A percentile compares a stretch with the other conserved stretches of the same genome.
phyloP scores from a whole-genome alignment of 2,113 vertebrate species.

The Ochotona curzoniae region DNA sequence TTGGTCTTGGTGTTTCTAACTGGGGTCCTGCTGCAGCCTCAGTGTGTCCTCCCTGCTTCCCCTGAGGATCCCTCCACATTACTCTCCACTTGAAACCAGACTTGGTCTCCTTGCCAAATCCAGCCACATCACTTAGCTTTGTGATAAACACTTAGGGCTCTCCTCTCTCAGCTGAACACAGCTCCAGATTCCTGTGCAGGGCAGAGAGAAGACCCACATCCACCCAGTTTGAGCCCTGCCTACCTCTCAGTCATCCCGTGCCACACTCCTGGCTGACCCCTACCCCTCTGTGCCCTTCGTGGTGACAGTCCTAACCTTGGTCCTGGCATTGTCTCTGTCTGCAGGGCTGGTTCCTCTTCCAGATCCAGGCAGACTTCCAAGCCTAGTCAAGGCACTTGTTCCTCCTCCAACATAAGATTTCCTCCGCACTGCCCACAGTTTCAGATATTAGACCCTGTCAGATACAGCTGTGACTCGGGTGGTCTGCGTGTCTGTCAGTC shows the following conservation, averaged over 20 bases:
- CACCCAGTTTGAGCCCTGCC: neutral
- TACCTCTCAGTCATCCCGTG: neutral
- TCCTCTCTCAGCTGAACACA: slow-evolving; percentile 49
- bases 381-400: neutral
- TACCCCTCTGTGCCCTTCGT: neutral
- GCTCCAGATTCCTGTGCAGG: neutral
- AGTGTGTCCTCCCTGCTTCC: neutral
- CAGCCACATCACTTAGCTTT: neutral
- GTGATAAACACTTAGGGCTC: neutral
- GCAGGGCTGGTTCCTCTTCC: accelerated
- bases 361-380: neutral
- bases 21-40: neutral
- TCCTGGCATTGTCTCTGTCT: neutral
- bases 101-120: neutral
- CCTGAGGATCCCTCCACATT: neutral
- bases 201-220: neutral
- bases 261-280: neutral
- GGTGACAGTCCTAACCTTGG: neutral
- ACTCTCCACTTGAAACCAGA: neutral
- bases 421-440: neutral
- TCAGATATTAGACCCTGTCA: neutral
- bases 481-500: neutral
- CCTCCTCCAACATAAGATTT: neutral
- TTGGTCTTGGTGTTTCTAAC: neutral
- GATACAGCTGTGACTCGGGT: neutral